Evolutionary conservation across 2,113 vertebrate species (phyloP), one percentile per base, ranked within the genome.

Genomic region (Gyps fulvus): DNA sequence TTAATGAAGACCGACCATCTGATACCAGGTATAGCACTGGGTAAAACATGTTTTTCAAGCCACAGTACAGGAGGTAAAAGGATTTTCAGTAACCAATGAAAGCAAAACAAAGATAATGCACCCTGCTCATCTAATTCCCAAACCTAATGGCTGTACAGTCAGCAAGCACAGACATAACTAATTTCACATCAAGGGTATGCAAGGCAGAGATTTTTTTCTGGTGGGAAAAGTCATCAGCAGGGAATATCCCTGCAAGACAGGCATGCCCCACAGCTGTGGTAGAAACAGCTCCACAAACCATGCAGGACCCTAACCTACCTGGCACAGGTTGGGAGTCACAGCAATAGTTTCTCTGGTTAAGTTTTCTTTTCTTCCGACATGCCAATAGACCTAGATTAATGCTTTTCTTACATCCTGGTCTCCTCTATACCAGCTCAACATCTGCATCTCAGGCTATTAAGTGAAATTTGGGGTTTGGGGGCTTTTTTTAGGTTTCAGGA

Each of bases 231-330:
- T 6, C 29, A 47, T 3, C 19, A 25, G 27, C 13, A n/a, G 19
- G 59, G 20, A 59, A 59, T 15, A 61, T 29, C 38, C 38, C 52
- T 8, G 18, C 21, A 13, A 27, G 43, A 25, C 31, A 38, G 10
- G 3, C 1, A 0, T 12, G 25, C 2, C 45, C 54, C 42, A 14
- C 10, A 3, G n/a, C 9, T 20, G 43, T 1, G 8, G 11, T 3
- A 29, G 25, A 2, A 61, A 25, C 8, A 25, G 17, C 47, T 62
- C 47, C n/a, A 13, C 7, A 8, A 25, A 16, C 16, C 34, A 1
- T 2, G 1, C 15, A 6, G 27, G 29, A 47, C 14, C 40, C 22
- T 4, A 14, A 54, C 34, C 38, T 29, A 3, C 1, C 19, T 4
- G 7, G 27, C 66, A 38, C 10, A 0, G 22, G 11, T 3, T 36